phyloP scores from a whole-genome alignment of 1,140 invertebrate genomes.

The Reticulitermes speratus region DNA sequence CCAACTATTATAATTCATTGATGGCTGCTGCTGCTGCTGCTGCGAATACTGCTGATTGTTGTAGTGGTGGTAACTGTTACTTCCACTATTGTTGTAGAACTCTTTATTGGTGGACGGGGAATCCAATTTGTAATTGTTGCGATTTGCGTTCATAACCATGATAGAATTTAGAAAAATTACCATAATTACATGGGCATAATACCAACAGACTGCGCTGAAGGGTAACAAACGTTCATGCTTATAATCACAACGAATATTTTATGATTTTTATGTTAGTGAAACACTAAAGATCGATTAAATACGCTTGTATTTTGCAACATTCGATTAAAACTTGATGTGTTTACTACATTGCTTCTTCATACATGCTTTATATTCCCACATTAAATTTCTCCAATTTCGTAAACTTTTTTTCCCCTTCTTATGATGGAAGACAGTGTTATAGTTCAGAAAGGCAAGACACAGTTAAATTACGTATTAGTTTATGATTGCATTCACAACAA shows the following conservation, averaged over 20 bases:
- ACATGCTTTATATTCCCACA: background rate
- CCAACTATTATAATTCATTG: constrained; percentile 21
- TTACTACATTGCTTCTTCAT: background rate
- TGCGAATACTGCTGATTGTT: constrained; percentile 4
- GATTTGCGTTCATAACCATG: constrained; percentile 32
- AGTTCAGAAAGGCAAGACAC: background rate
- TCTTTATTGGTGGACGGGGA: constrained; percentile 27
- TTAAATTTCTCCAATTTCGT: background rate
- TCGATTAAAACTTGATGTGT: too few relatives aligned
- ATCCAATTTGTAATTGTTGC: constrained; percentile 31
- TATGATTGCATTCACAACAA: background rate
- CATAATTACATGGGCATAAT: background rate
- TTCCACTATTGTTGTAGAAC: constrained; percentile 28
- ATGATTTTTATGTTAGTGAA: too few relatives aligned
- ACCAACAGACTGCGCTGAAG: background rate
- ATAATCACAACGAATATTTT: too few relatives aligned
- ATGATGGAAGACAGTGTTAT: background rate
- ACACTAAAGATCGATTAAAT: too few relatives aligned
- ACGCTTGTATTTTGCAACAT: too few relatives aligned
- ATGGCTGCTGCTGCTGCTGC: constrained; percentile 17
- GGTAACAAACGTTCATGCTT: background rate
- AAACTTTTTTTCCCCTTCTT: background rate
- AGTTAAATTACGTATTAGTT: background rate
- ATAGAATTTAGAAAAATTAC: constrained; percentile 25
- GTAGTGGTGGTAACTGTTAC: constrained; percentile 23